Base-by-base conservation (phyloP, 2,888 invertebrate species). In the Nephrocerus scutellatus region DNA sequence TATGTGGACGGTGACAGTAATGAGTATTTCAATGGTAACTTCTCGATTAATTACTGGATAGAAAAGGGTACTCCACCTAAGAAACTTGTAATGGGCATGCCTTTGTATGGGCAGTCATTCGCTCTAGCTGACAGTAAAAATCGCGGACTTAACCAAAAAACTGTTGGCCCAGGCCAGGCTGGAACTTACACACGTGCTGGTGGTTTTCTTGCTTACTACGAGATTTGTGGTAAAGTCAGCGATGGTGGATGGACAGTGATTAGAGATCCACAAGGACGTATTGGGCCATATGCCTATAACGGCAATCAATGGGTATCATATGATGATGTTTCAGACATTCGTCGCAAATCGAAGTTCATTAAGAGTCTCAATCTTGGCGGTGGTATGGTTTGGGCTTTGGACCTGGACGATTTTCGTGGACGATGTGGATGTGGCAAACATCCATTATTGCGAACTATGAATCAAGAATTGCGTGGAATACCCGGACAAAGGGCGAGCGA, bases 251-350 rank as follows among this genome's bases (percentile, higher is more conserved):
- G 77, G 72, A 73, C 73, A 1, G 74, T 79, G 8, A 74, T 76
- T 15, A 74, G 83, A 56, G 77, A 76, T 52, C 67, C 74, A 1
- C 55, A 74, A 49, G 78, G 75, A 2, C 64, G 74, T 12, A 77
- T 81, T 50, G 87, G 87, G 2, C 84, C 87, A 1, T 86, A 79
- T 59, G 80, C 83, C 1, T 76, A 79, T 43, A 73, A 71, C 24
- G 80, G 76, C 2, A 75, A 76, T 41, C 86, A 87, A 59, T 88
- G 87, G 87, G 81, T 83, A 1, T 80, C 84, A 0, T 87, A 84
- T 58, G 79, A 87, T 55, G 81, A 82, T 48, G 74, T 77, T 2
- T 66, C 68, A 4, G 82, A 82, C 40, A 74, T 81, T 28, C 72
- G 74, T 36, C 68, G 76, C 35, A 80, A 81, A 51, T 73, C 79